Percentiles rank a stretch among this genome's conserved stretches.
Conservation (phyloP, 30 jellyfish, hydroid and myxozoan genomes). For the Turritopsis dohrnii region DNA sequence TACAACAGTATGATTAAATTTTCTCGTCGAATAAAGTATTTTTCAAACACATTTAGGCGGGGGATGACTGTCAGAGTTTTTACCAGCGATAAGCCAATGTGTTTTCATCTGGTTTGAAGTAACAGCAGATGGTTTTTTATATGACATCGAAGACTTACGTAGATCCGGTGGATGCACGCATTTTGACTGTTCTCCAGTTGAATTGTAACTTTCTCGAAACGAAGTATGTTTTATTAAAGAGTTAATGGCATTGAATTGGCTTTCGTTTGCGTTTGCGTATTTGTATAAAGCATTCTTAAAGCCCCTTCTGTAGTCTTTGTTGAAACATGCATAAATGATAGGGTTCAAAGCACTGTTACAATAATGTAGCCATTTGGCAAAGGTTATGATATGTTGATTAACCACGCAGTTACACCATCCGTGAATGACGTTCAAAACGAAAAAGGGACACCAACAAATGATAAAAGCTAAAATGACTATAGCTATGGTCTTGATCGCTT, state of each 20-base stretch:
- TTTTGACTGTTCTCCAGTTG: background rate
- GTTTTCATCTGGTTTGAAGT: background rate
- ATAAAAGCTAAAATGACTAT: conserved; percentile 38
- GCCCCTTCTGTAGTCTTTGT: conserved; percentile 48
- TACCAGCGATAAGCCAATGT: background rate
- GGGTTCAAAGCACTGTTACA: conserved; percentile 59
- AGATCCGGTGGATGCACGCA: background rate
- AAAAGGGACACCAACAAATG: conserved; percentile 73
- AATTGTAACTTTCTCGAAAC: conserved; percentile 5
- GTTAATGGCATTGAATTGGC: background rate
- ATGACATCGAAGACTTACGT: background rate
- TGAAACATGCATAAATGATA: conserved; percentile 50
- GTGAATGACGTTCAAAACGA: conserved; percentile 36
- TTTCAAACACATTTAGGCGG: background rate
- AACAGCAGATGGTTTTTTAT: background rate
- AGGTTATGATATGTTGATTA: conserved; percentile 27
- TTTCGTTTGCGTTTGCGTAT: background rate
- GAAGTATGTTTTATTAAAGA: background rate
- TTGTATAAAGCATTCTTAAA: conserved; percentile 13
- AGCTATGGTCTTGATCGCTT: conserved; percentile 50
- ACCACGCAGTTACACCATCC: conserved; percentile 36
- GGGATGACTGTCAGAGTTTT: background rate
- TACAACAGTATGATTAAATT: too few relatives aligned
- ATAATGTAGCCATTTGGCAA: conserved; percentile 58
- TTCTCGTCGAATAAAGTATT: too few relatives aligned